Evolutionary conservation across 1,140 invertebrate genomes (phyloP).

Genomic region (Apis mellifera): Amel_HAv3.1 CM009937.2:2159001-2159500

Average conservation of each 20-base stretch:
- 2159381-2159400: conserved; percentile 28
- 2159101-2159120: too few relatives aligned
- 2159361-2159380: conserved; percentile 1
- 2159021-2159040: too few relatives aligned
- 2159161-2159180: not conserved
- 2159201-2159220: too few relatives aligned
- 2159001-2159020: too few relatives aligned
- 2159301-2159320: not conserved
- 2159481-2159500: conserved; percentile 73
- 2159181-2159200: not conserved
- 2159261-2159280: not conserved
- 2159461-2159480: conserved; percentile 72
- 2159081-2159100: too few relatives aligned
- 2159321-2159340: conserved; percentile 1
- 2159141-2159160: not conserved
- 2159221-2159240: not conserved
- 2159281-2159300: not conserved
- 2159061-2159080: too few relatives aligned
- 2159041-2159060: too few relatives aligned
- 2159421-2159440: conserved; percentile 32
- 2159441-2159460: conserved; percentile 75
- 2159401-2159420: not conserved
- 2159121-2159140: not conserved
- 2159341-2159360: not conserved
- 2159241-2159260: not conserved